phyloP scores from a whole-genome alignment of 2,888 invertebrate genomes.

The Pantelozetes paolii region DNA sequence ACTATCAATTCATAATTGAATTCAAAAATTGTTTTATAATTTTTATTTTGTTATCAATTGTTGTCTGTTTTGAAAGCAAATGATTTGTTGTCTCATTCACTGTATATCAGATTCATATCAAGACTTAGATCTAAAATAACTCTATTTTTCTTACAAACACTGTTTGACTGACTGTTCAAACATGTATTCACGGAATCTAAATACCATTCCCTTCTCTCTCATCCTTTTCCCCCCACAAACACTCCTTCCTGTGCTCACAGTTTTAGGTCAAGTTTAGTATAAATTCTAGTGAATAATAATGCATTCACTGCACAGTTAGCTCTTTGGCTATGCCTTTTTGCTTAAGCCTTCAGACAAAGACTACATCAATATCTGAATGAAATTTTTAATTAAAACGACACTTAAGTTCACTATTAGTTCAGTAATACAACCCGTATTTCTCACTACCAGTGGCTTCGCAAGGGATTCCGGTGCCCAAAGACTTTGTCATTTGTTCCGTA shows the following conservation, averaged over 20 bases:
- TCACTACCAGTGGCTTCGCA: background rate
- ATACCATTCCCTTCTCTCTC: background rate
- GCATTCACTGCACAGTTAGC: background rate
- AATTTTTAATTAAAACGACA: background rate
- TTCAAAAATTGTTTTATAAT: no score
- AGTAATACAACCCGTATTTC: background rate
- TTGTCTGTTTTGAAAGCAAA: background rate
- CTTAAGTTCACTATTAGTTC: background rate
- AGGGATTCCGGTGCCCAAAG: background rate
- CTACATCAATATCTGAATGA: background rate
- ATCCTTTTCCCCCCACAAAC: background rate
- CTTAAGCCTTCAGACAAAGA: background rate
- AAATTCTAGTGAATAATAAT: background rate
- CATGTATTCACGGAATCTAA: background rate
- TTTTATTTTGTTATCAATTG: background rate
- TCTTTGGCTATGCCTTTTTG: no score
- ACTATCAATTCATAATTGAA: background rate
- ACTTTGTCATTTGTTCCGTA: background rate
- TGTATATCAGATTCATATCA: background rate
- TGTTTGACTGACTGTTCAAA: background rate
- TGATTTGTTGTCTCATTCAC: background rate
- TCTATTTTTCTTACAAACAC: background rate
- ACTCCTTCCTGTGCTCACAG: background rate
- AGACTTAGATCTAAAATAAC: background rate
- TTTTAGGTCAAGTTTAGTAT: slow-evolving; percentile 11